Conservation (phyloP, 2,888 invertebrate genomes). For the Diarsia rubi region DNA sequence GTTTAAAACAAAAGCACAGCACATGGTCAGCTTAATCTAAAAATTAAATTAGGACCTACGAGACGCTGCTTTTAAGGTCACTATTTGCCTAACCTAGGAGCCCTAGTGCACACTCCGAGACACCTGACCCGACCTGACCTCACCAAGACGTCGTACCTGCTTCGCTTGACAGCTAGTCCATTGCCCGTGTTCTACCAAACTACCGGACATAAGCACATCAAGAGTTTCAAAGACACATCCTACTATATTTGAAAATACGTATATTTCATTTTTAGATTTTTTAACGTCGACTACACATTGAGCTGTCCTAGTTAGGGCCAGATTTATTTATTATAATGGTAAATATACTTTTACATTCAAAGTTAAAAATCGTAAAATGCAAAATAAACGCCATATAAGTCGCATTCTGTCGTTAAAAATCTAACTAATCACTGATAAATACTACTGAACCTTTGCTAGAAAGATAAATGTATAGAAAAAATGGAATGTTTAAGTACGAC, state of each 20-base stretch:
- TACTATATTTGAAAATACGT: constrained; percentile 86
- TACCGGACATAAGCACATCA: constrained; percentile 90
- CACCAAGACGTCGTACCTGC: constrained; percentile 59
- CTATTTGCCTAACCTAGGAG: constrained; percentile 87
- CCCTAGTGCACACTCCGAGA: constrained; percentile 82
- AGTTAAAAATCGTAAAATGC: constrained; percentile 80
- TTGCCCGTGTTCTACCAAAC: constrained; percentile 81
- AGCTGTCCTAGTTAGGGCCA: constrained; percentile 88
- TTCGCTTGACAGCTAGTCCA: constrained; percentile 60
- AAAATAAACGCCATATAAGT: constrained; percentile 79
- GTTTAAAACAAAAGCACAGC: constrained; percentile 91
- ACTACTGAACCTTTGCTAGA: constrained; percentile 80
- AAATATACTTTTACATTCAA: constrained; percentile 75
- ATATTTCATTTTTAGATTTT: constrained; percentile 77
- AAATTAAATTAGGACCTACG: constrained; percentile 87
- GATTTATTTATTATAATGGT: constrained; percentile 75
- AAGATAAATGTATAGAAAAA: constrained; percentile 83
- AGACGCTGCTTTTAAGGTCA: constrained; percentile 82
- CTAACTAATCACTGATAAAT: constrained; percentile 80
- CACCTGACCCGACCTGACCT: constrained; percentile 69
- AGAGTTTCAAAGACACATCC: constrained; percentile 89
- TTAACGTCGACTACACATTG: constrained; percentile 87
- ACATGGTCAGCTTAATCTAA: constrained; percentile 90
- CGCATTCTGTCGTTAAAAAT: constrained; percentile 77
- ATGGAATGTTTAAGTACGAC: constrained; percentile 90